Conservation (phyloP, 2,113 vertebrate species). For the Pedetes capensis region DNA sequence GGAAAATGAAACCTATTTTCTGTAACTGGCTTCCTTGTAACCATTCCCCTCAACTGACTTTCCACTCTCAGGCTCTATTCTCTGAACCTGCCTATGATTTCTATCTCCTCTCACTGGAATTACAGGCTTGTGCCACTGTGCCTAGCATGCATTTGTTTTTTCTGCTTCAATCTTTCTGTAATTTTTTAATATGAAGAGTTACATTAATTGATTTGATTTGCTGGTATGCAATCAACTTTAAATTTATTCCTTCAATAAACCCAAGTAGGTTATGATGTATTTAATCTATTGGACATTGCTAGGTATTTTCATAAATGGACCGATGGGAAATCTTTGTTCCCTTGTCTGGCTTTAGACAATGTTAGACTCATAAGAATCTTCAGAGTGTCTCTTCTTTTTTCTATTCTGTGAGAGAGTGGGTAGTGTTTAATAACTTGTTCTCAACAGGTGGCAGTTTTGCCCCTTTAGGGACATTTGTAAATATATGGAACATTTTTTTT, state of each 20-base stretch:
- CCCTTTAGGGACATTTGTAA: background rate
- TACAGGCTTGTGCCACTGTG: too few species aligned
- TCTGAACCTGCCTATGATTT: too few species aligned
- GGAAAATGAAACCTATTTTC: too few species aligned
- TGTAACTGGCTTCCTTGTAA: too few species aligned
- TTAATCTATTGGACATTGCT: background rate
- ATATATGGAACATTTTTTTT: background rate
- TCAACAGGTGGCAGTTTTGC: too few species aligned
- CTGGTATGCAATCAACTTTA: conserved; percentile 1
- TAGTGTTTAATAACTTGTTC: background rate
- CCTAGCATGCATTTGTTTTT: too few species aligned
- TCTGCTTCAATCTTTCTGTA: background rate
- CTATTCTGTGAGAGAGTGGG: background rate
- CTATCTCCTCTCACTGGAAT: too few species aligned
- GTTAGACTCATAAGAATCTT: background rate
- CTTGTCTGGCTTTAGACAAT: background rate
- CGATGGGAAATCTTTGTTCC: background rate
- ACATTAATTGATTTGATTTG: background rate
- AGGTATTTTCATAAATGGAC: background rate
- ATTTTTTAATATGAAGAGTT: conserved; percentile 2
- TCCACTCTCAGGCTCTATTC: too few species aligned
- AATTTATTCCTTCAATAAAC: background rate
- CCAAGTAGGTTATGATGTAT: background rate
- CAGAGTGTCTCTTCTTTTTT: background rate
- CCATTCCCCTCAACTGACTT: too few species aligned